Conservation (phyloP, 2,113 vertebrate genomes). For the Gnathonemus echidnorhynchus region DNA sequence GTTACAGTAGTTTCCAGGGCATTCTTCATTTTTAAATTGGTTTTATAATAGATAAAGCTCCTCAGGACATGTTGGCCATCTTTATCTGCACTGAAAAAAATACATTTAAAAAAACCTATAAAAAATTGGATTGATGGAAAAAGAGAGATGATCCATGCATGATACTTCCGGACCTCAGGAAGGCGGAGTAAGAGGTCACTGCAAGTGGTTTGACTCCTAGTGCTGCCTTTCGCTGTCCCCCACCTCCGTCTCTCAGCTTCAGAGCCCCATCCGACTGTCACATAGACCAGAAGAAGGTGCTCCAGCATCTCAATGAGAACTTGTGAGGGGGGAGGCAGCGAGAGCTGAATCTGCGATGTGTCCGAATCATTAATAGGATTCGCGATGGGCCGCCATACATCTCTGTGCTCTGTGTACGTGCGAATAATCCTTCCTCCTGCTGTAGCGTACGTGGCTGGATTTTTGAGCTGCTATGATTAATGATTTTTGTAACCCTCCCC, state of each 20-base stretch:
- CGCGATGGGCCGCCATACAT: background rate
- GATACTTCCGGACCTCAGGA: background rate
- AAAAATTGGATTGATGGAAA: background rate
- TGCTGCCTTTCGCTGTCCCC: background rate
- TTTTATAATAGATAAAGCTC: background rate
- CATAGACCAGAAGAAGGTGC: background rate
- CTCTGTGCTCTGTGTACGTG: background rate
- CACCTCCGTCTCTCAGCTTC: background rate
- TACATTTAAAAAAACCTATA: background rate
- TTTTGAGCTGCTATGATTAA: background rate
- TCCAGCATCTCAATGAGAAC: background rate
- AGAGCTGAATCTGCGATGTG: background rate
- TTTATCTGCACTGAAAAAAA: background rate
- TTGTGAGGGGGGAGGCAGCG: background rate
- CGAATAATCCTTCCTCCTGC: background rate
- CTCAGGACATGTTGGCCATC: background rate
- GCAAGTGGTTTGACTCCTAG: background rate
- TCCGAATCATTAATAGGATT: background rate
- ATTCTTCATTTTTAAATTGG: background rate
- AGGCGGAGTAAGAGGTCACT: background rate
- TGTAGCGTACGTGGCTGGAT: background rate
- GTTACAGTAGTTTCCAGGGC: background rate
- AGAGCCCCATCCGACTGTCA: background rate
- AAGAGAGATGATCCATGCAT: background rate
- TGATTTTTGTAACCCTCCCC: background rate